phyloP scores from a whole-genome alignment of 2,888 invertebrate genomes.

The Coenonympha arcania region DNA sequence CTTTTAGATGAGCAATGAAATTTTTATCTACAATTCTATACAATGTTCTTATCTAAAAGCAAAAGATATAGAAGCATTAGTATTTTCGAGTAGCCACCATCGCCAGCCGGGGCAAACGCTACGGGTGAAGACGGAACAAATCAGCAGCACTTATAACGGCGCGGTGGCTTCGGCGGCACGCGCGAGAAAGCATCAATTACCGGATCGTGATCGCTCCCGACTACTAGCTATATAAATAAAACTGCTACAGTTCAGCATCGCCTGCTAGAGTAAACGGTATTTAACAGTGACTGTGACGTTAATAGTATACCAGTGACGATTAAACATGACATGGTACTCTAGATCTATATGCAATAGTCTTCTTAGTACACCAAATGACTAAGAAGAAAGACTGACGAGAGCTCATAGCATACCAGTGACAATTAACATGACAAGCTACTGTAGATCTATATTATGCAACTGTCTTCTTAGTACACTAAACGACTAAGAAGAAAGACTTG shows the following conservation, averaged over 20 bases:
- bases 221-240: constrained; percentile 70
- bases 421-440: background rate
- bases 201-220: constrained; percentile 70
- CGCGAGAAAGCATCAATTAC: constrained; percentile 66
- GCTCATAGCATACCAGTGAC: too few species aligned
- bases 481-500: too few species aligned
- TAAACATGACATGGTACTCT: background rate
- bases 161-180: constrained; percentile 35
- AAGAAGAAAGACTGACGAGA: too few species aligned
- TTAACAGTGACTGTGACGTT: constrained; percentile 36
- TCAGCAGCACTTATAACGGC: constrained; percentile 40
- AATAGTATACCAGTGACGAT: background rate
- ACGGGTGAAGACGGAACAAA: constrained; percentile 29
- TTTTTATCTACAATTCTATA: too few species aligned
- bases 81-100: background rate
- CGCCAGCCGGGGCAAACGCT: constrained; percentile 2
- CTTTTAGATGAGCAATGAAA: too few species aligned
- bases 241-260: constrained; percentile 31
- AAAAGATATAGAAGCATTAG: too few species aligned
- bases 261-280: constrained; percentile 1
- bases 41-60: too few species aligned
- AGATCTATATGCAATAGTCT: background rate
- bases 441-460: background rate
- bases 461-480: too few species aligned
- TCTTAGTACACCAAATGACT: too few species aligned